A percentile compares a stretch with the other conserved stretches of the same genome.
Evolutionary conservation across 2,113 vertebrate species (phyloP).

Genomic region (Orycteropus afer): DNA sequence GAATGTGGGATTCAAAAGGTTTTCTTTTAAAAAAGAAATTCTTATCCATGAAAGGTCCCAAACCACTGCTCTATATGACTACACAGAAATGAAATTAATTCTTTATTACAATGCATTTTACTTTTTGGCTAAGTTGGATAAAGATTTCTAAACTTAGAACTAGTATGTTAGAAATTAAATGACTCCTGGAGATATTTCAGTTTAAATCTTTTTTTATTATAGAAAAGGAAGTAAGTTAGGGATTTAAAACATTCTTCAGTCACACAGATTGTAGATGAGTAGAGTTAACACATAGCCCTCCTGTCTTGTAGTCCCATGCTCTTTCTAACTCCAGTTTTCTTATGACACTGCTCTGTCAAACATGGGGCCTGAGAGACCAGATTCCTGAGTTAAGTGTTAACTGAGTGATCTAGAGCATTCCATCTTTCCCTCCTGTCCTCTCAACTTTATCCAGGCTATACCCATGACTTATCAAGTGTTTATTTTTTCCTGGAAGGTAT

Average conservation of each 20-base stretch:
- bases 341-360: neutral
- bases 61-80: neutral
- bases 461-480: neutral
- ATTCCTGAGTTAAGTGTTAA: neutral
- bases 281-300: neutral
- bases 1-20: neutral
- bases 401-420: neutral
- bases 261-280: neutral
- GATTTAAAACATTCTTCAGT: neutral
- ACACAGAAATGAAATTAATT: neutral
- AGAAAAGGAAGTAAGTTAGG: neutral
- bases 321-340: neutral
- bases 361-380: neutral
- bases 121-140: constrained; percentile 14
- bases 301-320: neutral
- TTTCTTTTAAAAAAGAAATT: constrained; percentile 9
- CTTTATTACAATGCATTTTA: constrained; percentile 2
- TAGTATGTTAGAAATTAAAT: constrained; percentile 21
- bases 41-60: neutral
- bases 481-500: constrained; percentile 53
- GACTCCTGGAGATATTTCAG: neutral
- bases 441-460: neutral
- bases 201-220: neutral
- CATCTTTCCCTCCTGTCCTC: neutral
- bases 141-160: neutral